Percentiles rank a stretch among this genome's conserved stretches.
These are phyloP conservation scores for Xiphophorus maculatus DNA, from an alignment of 2,113 vertebrate genomes.

Conservation along the genomic window DNA sequence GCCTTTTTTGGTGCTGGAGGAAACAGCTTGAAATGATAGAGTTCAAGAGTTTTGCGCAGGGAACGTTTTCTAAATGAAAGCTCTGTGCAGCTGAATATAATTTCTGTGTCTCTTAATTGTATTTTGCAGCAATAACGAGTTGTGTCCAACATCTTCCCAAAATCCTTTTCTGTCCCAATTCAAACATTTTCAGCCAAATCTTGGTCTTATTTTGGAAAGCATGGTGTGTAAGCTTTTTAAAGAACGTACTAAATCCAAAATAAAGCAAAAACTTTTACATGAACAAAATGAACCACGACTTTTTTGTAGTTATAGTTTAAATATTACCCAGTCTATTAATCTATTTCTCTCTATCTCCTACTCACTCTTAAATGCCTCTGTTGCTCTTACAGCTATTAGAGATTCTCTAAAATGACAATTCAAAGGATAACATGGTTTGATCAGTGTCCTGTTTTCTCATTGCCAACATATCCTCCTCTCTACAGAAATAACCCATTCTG, in stretches of 20 bases:
- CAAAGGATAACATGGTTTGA: neutral
- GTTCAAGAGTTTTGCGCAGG: neutral
- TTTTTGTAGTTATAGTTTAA: neutral
- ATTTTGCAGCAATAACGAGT: neutral
- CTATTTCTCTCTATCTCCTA: neutral
- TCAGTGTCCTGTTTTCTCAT: neutral
- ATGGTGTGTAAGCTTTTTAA: neutral
- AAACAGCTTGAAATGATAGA: conserved; percentile 3
- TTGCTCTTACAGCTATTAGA: neutral
- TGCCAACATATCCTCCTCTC: neutral
- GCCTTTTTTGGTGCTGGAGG: neutral
- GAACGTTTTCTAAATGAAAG: neutral
- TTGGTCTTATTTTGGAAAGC: neutral
- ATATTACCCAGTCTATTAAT: neutral
- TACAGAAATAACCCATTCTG: neutral
- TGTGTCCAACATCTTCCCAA: neutral
- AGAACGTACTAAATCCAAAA: neutral
- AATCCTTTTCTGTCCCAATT: neutral
- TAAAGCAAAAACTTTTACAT: neutral
- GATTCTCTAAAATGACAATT: neutral
- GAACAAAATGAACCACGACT: neutral
- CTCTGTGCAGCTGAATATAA: neutral
- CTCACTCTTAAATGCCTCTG: neutral
- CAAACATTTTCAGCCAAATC: neutral
- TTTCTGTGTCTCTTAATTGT: neutral